phyloP scores from a whole-genome alignment of 2,888 invertebrate species.

The Ceriagrion tenellum region DNA sequence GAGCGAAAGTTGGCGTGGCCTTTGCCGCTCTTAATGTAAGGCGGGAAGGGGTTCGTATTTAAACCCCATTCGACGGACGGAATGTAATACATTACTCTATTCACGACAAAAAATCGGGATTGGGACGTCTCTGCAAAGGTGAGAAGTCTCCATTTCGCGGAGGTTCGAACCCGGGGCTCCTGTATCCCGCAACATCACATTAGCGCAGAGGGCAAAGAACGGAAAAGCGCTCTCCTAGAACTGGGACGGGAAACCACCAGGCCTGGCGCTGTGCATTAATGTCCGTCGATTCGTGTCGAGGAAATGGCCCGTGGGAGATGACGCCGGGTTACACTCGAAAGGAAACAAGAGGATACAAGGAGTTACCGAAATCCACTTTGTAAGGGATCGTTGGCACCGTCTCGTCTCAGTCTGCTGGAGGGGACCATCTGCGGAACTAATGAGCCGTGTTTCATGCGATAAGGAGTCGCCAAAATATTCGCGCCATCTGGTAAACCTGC shows the following conservation, averaged over 20 bases:
- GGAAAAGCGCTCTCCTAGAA: background rate
- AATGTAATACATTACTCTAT: too few relatives aligned
- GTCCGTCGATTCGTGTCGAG: background rate
- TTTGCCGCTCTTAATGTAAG: too few relatives aligned
- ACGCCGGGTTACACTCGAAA: background rate
- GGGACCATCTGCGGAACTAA: background rate
- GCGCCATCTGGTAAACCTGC: background rate
- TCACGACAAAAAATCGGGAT: too few relatives aligned
- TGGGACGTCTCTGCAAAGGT: too few relatives aligned
- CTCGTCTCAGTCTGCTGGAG: background rate
- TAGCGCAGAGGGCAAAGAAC: background rate
- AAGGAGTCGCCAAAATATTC: slow-evolving; percentile 26
- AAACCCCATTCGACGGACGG: too few relatives aligned
- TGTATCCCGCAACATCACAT: too few relatives aligned
- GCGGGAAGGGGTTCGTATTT: too few relatives aligned
- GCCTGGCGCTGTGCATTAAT: background rate
- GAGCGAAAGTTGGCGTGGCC: too few relatives aligned
- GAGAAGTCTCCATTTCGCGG: too few relatives aligned
- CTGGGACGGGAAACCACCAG: background rate
- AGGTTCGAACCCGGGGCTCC: too few relatives aligned
- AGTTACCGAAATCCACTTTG: background rate
- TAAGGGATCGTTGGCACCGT: slow-evolving; percentile 21
- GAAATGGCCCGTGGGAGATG: slow-evolving; percentile 24
- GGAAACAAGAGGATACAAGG: background rate
- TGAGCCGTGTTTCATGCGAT: slow-evolving; percentile 22